These are phyloP conservation scores for Bradysia coprophila DNA, from an alignment of 1,140 invertebrate species.

Conservation along the genomic window DNA sequence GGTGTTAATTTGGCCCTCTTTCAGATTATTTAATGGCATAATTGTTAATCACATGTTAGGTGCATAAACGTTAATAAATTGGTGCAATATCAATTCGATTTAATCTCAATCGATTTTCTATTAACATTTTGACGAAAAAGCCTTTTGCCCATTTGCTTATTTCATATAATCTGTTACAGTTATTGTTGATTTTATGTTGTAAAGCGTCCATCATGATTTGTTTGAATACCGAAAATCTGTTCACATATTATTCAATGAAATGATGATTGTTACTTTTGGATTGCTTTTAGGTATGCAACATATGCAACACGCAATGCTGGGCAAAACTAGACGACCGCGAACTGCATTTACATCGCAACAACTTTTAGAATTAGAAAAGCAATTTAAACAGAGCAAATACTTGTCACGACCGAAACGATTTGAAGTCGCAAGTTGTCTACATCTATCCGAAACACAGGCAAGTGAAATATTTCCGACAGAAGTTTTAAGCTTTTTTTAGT, in stretches of 20 bases:
- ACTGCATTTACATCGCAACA: conserved; percentile 98
- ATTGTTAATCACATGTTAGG: too few species aligned
- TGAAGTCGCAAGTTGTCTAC: conserved; percentile 92
- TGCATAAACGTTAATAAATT: background rate
- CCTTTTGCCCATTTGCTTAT: background rate
- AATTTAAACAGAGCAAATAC: conserved; percentile 98
- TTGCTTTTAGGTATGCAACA: background rate
- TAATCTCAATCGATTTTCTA: background rate
- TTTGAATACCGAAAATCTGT: too few species aligned
- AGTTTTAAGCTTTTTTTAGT: background rate
- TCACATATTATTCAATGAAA: too few species aligned
- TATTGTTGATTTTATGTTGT: too few species aligned
- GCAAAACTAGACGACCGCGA: conserved; percentile 86
- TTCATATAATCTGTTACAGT: too few species aligned
- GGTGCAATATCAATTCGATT: background rate
- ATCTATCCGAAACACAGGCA: conserved; percentile 97
- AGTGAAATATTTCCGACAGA: conserved; percentile 12
- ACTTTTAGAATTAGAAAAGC: conserved; percentile 90
- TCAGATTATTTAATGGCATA: too few species aligned
- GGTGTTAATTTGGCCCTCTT: conserved; percentile 26
- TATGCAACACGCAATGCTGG: conserved; percentile 52
- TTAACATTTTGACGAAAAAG: background rate
- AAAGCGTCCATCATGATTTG: too few species aligned
- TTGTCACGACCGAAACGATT: conserved; percentile 94
- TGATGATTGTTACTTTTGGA: background rate